Conservation (phyloP, 2,113 vertebrate species). For the Taxidea taxus region DNA sequence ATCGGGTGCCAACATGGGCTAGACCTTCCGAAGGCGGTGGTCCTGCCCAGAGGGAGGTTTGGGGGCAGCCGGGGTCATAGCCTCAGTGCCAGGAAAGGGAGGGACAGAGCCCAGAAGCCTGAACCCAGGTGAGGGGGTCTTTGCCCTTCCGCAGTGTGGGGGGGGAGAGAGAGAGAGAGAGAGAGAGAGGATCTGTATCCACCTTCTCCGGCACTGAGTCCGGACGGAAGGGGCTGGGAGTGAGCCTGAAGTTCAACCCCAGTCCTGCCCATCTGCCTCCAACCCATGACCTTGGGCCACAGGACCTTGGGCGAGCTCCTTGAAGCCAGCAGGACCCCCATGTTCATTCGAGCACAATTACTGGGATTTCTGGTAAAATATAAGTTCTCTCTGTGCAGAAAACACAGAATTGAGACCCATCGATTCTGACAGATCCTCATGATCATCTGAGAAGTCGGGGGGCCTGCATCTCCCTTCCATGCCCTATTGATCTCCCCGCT, state of each 20-base stretch:
- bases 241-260: background rate
- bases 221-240: background rate
- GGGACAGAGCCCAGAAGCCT: background rate
- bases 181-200: background rate
- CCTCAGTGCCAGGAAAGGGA: background rate
- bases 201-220: rapidly evolving
- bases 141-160: background rate
- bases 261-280: background rate
- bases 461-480: rapidly evolving
- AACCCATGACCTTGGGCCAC: background rate
- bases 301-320: too few relatives aligned
- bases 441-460: background rate
- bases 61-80: background rate
- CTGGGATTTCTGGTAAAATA: background rate
- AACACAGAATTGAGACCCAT: background rate
- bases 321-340: background rate
- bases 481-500: rapidly evolving
- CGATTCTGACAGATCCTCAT: rapidly evolving
- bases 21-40: rapidly evolving
- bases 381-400: background rate
- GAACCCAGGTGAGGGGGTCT: background rate
- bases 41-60: background rate
- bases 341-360: rapidly evolving
- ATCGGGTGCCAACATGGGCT: rapidly evolving
- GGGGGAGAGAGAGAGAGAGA: background rate